Evolutionary conservation across 2,113 vertebrate genomes (phyloP).

Genomic region (Azemiops feae): DNA sequence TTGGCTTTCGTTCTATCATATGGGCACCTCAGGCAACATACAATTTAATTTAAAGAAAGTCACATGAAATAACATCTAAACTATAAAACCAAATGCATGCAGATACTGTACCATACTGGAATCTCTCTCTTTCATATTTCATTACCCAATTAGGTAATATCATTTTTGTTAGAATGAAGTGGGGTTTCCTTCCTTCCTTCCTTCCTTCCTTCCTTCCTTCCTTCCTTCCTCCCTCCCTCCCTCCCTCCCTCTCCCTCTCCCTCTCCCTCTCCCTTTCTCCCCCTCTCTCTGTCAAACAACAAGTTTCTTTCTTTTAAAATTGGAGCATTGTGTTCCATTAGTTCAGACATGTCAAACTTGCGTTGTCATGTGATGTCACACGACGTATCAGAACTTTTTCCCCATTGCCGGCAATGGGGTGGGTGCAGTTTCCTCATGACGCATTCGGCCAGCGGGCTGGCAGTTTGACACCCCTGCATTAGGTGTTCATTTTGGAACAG

Average conservation of each 20-base stretch:
- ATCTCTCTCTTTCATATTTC: neutral
- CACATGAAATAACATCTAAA: neutral
- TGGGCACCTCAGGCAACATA: neutral
- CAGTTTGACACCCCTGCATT: too few relatives aligned
- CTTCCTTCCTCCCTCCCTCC: too few relatives aligned
- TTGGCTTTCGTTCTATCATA: neutral
- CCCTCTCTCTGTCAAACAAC: neutral
- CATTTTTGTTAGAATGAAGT: too few relatives aligned
- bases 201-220: too few relatives aligned
- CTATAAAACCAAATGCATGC: neutral
- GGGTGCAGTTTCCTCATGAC: too few relatives aligned
- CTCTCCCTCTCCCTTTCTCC: neutral
- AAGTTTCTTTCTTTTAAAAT: neutral
- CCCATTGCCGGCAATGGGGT: too few relatives aligned
- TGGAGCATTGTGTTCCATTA: neutral
- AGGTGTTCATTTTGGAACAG: neutral
- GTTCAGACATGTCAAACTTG: too few relatives aligned
- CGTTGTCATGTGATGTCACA: accelerated
- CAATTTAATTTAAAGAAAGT: neutral
- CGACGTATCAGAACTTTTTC: too few relatives aligned
- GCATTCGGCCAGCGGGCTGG: accelerated
- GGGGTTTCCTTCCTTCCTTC: too few relatives aligned
- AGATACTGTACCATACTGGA: neutral
- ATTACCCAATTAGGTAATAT: too few relatives aligned
- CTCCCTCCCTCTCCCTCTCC: neutral